phyloP scores from a whole-genome alignment of 2,888 invertebrate genomes.

The Euclidia mi region DNA sequence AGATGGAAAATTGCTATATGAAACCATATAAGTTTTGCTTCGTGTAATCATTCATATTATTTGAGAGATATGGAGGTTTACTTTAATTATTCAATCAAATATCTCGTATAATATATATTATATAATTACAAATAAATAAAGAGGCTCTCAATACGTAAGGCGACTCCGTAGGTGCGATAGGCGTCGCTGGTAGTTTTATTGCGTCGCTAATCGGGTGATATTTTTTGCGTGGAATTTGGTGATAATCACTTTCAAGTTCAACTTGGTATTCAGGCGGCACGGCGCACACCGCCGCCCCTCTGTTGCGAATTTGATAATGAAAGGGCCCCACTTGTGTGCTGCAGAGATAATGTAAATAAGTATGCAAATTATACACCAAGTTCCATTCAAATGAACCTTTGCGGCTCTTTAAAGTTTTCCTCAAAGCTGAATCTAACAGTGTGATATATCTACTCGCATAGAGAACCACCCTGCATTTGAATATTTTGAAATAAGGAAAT shows the following conservation, averaged over 20 bases:
- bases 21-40: conserved; percentile 46
- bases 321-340: conserved; percentile 88
- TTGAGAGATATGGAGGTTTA: not conserved
- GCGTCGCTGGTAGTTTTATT: conserved; percentile 66
- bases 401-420: conserved; percentile 84
- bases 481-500: conserved; percentile 78
- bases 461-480: conserved; percentile 65
- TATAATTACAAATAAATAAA: too few species aligned
- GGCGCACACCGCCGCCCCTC: conserved; percentile 68
- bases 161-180: conserved; percentile 40
- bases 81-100: too few species aligned
- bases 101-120: too few species aligned
- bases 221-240: conserved; percentile 80
- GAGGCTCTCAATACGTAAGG: not conserved
- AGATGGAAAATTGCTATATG: conserved; percentile 65
- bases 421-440: conserved; percentile 75
- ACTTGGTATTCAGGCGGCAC: conserved; percentile 84
- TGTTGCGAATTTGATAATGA: conserved; percentile 88
- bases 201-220: conserved; percentile 74
- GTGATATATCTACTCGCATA: conserved; percentile 68
- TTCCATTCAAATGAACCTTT: conserved; percentile 88
- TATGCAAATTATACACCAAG: conserved; percentile 88
- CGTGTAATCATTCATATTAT: not conserved
- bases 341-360: conserved; percentile 90
- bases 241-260: conserved; percentile 84